These are phyloP conservation scores for Drosophila kanapiae DNA, from an alignment of 1,140 invertebrate species.

Conservation along the genomic window DNA sequence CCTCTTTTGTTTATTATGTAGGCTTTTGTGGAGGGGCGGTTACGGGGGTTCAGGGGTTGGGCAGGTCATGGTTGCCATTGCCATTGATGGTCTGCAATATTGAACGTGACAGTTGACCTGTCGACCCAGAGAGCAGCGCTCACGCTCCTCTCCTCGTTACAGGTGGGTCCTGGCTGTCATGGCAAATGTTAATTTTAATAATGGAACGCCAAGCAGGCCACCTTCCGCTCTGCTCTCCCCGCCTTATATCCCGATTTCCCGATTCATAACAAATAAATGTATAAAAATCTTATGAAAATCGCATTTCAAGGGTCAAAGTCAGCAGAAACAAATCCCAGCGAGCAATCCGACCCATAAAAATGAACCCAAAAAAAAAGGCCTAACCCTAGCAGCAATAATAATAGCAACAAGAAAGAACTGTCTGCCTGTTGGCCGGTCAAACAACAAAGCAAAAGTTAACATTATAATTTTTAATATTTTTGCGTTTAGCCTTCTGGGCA, in stretches of 20 bases:
- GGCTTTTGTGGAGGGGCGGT: constrained; percentile 17
- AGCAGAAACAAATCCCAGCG: constrained; percentile 69
- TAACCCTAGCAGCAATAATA: constrained; percentile 67
- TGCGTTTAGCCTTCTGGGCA: constrained; percentile 65
- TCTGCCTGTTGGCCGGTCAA: constrained; percentile 40
- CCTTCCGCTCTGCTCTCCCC: background rate
- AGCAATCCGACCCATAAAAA: constrained; percentile 57
- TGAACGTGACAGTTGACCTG: constrained; percentile 79
- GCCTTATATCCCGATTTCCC: constrained; percentile 36
- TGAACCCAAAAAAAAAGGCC: constrained; percentile 42
- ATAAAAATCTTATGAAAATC: constrained; percentile 77
- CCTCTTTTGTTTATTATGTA: constrained; percentile 68
- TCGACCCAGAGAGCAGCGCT: constrained; percentile 43
- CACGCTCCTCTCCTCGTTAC: constrained; percentile 38
- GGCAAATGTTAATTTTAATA: constrained; percentile 82
- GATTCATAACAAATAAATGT: constrained; percentile 74
- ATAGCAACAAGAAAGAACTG: constrained; percentile 24
- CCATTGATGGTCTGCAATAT: constrained; percentile 80
- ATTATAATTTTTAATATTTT: constrained; percentile 84
- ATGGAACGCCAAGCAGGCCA: constrained; percentile 38
- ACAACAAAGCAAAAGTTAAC: constrained; percentile 82
- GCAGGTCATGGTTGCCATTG: constrained; percentile 44
- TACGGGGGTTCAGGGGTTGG: constrained; percentile 15
- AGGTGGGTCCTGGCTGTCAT: constrained; percentile 55
- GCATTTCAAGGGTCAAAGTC: constrained; percentile 78